Conservation (phyloP, 2,113 vertebrate genomes). For the Pandion haliaetus region DNA sequence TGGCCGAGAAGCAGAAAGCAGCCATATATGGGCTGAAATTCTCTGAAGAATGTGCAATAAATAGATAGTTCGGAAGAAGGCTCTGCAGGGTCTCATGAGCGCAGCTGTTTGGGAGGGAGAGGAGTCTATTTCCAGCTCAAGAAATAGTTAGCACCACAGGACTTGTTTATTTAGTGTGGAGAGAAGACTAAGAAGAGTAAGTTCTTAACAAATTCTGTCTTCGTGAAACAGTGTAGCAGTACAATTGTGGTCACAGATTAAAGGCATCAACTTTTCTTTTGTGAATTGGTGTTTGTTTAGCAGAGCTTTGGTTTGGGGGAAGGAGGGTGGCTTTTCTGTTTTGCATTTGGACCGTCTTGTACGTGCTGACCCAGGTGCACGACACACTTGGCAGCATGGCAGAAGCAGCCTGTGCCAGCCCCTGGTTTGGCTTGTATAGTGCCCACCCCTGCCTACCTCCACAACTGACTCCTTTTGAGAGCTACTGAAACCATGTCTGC, state of each 20-base stretch:
- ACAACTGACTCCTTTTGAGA: not conserved
- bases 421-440: not conserved
- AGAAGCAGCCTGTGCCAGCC: not conserved
- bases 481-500: rapidly evolving
- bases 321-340: not conserved
- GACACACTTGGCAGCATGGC: not conserved
- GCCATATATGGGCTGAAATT: conserved; percentile 31
- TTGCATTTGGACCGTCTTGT: not conserved
- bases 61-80: conserved; percentile 2
- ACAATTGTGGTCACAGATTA: not conserved
- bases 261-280: not conserved
- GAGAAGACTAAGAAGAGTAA: not conserved
- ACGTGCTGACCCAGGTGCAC: rapidly evolving
- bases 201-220: not conserved
- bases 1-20: not conserved
- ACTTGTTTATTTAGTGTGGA: not conserved
- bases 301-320: not conserved
- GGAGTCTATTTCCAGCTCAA: not conserved
- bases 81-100: not conserved
- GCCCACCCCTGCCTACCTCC: no score
- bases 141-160: not conserved
- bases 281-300: not conserved
- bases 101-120: not conserved
- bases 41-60: conserved; percentile 25
- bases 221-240: not conserved